Evolutionary conservation across 2,888 invertebrate genomes (phyloP), one percentile per base, ranked within the genome.

Genomic region (Ormyrus nitidulus): DNA sequence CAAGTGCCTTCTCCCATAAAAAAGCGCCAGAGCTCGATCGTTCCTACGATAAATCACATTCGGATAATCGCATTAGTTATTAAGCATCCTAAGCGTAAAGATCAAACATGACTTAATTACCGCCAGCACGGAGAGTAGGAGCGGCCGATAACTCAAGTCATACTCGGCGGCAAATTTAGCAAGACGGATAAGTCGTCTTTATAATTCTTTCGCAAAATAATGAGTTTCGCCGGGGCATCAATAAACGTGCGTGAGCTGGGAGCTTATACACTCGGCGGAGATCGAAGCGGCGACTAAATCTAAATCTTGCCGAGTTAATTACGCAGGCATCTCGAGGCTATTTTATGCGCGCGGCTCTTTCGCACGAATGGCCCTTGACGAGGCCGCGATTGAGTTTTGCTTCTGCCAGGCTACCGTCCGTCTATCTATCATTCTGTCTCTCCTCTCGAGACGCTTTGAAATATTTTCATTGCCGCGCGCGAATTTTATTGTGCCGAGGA

Each of bases 241-340:
- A 76, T 62, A 69, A 59, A 61, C 11, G 48, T 34, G 71, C 65
- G 53, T 48, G 66, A 72, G 61, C 58, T 61, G 54, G 54, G 34
- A 66, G 54, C 54, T 72, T 68, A 46, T 11, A 62, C 19, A 19
- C 19, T 19, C 19, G 19, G 19, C 19, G n/a, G 19, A 19, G 46
- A 72, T 77, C 59, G 56, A 77, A 77, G 19, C 62, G 69, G 2
- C 19, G 68, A 51, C 62, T 68, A 68, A 78, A 56, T 78, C 66
- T 73, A 73, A 78, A 73, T 78, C 68, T 73, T 56, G 34, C 11
- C 10, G 59, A 65, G 61, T 72, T 73, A 78, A 73, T 78, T 78
- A 73, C 61, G 62, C 54, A 19, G 72, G 44, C 13, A 48, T 65
- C 64, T 56, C 49, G n/a, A 44, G 70, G 70, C n/a, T 72, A 48